phyloP scores from a whole-genome alignment of 2,113 vertebrate species.

The Glareola pratincola region DNA sequence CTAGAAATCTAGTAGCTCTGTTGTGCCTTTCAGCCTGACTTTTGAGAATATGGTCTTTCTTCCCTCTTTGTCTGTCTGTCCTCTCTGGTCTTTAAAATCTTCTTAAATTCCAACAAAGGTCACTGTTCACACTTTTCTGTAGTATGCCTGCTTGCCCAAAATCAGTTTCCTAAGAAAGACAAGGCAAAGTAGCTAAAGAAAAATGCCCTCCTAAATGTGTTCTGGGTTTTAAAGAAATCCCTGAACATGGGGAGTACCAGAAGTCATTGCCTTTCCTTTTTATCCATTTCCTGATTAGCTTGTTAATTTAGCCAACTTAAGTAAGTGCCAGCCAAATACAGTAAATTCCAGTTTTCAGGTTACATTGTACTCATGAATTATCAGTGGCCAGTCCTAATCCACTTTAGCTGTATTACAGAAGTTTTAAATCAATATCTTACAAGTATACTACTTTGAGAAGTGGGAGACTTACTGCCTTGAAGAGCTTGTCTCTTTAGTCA shows the following conservation, averaged over 20 bases:
- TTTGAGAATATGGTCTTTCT: neutral
- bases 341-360: neutral
- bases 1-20: neutral
- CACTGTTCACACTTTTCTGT: neutral
- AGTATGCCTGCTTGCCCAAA: neutral
- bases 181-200: neutral
- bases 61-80: neutral
- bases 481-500: neutral
- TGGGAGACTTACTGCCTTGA: neutral
- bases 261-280: neutral
- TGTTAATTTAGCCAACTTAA: neutral
- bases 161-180: neutral
- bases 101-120: neutral
- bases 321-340: neutral
- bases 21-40: neutral
- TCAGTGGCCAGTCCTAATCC: neutral
- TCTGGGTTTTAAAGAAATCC: neutral
- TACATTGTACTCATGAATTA: neutral
- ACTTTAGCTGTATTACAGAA: neutral
- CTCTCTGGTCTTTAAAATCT: neutral
- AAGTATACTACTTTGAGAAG: neutral
- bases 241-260: neutral
- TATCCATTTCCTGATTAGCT: neutral
- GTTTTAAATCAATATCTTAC: neutral
- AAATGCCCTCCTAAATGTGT: neutral